Percentiles rank a stretch among this genome's conserved stretches.
These are phyloP conservation scores for Drosophila prosaltans DNA, from an alignment of 1,140 invertebrate species.

Conservation along the genomic window DNA sequence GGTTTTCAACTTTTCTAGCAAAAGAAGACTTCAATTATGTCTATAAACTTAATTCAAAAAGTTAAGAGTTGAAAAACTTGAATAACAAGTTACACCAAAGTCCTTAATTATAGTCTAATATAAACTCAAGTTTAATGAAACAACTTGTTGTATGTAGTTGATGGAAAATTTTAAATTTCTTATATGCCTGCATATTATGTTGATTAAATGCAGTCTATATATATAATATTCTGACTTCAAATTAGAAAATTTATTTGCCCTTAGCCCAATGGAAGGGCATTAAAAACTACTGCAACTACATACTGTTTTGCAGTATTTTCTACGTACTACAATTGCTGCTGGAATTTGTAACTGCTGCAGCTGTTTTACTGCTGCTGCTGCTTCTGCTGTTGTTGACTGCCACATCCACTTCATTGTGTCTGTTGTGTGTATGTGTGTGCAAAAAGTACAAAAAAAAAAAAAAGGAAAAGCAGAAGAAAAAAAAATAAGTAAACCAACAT, in stretches of 20 bases:
- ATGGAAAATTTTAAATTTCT: too few species aligned
- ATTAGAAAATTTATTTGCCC: neutral
- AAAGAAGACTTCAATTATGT: too few species aligned
- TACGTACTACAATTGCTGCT: neutral
- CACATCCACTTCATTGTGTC: conserved; percentile 64
- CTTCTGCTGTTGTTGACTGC: conserved; percentile 44
- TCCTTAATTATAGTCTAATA: too few species aligned
- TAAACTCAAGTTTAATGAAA: too few species aligned
- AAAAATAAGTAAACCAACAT: conserved; percentile 71
- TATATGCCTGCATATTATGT: neutral
- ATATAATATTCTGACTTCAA: neutral
- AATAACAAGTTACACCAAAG: too few species aligned
- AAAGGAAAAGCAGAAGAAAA: neutral
- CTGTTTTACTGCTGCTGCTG: conserved; percentile 33
- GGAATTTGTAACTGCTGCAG: conserved; percentile 26
- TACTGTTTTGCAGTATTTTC: neutral
- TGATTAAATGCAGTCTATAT: conserved; percentile 3
- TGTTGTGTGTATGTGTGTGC: conserved; percentile 27
- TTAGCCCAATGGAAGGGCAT: conserved; percentile 14
- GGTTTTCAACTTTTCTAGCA: too few species aligned
- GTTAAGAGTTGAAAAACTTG: too few species aligned
- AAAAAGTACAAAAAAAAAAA: neutral
- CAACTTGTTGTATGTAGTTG: too few species aligned
- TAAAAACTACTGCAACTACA: conserved; percentile 8
- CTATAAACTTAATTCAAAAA: too few species aligned